Evolutionary conservation across 2,888 invertebrate genomes (phyloP).

Genomic region (Augiades crinisus): DNA sequence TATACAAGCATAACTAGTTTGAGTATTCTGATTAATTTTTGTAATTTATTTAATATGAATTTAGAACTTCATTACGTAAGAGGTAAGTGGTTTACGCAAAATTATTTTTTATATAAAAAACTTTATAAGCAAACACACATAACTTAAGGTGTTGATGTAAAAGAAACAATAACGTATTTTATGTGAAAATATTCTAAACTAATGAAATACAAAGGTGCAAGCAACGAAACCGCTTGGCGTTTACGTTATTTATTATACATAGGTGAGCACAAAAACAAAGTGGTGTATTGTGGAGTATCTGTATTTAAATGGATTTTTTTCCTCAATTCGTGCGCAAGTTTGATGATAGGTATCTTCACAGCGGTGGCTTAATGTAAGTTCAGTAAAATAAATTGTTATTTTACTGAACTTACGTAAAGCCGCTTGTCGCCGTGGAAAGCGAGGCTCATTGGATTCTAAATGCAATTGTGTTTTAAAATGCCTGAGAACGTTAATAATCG

Average conservation of each 20-base stretch:
- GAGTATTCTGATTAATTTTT: too few species aligned
- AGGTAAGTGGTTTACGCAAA: too few species aligned
- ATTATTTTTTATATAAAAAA: too few species aligned
- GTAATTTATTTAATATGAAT: too few species aligned
- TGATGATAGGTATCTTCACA: conserved; percentile 74
- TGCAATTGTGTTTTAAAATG: background rate
- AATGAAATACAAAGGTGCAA: conserved; percentile 28
- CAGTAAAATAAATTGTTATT: too few species aligned
- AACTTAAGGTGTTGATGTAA: background rate
- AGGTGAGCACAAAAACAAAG: conserved; percentile 76
- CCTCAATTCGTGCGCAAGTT: conserved; percentile 75
- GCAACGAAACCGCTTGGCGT: conserved; percentile 59
- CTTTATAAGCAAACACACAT: too few species aligned
- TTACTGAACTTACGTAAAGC: conserved; percentile 65
- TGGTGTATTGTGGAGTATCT: conserved; percentile 79
- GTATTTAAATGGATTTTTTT: conserved; percentile 80
- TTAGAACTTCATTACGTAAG: too few species aligned
- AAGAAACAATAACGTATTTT: background rate
- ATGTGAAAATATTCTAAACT: conserved; percentile 17
- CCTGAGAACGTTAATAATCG: background rate
- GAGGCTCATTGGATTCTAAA: conserved; percentile 4
- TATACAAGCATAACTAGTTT: too few species aligned
- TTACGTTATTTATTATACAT: conserved; percentile 63
- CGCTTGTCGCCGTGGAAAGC: conserved; percentile 19
- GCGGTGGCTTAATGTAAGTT: too few species aligned